A percentile compares a stretch with the other conserved stretches of the same genome.
These are phyloP conservation scores for Cosmopolites sordidus DNA, from an alignment of 2,888 invertebrate genomes.

Conservation along the genomic window DNA sequence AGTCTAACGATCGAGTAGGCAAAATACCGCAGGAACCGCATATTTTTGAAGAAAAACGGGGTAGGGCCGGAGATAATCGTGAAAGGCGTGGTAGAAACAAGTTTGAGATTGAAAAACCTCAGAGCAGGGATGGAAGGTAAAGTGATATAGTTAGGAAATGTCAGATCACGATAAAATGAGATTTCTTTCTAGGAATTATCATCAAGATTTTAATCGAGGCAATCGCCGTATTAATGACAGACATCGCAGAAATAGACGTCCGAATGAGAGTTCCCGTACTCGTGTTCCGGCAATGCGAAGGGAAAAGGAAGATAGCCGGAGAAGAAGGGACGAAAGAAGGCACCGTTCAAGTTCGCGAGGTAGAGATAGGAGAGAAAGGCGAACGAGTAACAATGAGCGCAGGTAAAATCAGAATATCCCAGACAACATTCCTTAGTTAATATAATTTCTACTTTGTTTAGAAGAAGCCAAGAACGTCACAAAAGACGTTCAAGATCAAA, in stretches of 20 bases:
- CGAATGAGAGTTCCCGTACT: constrained; percentile 9
- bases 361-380: constrained; percentile 15
- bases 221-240: background rate
- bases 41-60: constrained; percentile 2
- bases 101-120: constrained; percentile 43
- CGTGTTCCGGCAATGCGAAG: constrained; percentile 18
- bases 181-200: constrained; percentile 2
- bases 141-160: too few species aligned
- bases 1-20: constrained; percentile 30
- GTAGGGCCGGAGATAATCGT: constrained; percentile 6
- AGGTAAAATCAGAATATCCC: too few species aligned
- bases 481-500: constrained; percentile 33
- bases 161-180: too few species aligned
- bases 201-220: constrained; percentile 4
- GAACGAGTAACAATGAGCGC: constrained; percentile 20
- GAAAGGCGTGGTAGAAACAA: constrained; percentile 42
- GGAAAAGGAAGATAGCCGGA: constrained; percentile 11
- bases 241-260: background rate
- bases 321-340: constrained; percentile 11
- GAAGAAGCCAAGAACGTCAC: constrained; percentile 25
- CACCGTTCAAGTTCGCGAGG: constrained; percentile 36
- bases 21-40: constrained; percentile 32
- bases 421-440: background rate
- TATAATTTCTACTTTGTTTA: constrained; percentile 2
- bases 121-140: constrained; percentile 14